Conservation (phyloP, 2,888 invertebrate genomes). For the Strigamia maritima region DNA sequence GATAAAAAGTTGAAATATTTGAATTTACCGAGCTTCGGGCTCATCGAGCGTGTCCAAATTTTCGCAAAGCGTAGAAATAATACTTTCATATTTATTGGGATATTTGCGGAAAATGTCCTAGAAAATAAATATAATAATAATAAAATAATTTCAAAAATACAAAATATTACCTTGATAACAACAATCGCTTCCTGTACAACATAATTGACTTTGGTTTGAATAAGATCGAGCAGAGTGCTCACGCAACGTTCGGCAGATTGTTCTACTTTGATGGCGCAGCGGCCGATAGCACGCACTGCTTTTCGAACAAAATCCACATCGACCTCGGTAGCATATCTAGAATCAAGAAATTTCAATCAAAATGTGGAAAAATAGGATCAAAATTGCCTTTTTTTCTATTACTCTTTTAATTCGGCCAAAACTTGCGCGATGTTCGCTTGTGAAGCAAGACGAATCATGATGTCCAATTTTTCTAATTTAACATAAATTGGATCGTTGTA, state of each 20-base stretch:
- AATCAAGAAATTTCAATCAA: too few species aligned
- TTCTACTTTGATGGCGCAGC: slow-evolving; percentile 98
- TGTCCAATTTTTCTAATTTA: slow-evolving; percentile 96
- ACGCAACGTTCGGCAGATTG: slow-evolving; percentile 98
- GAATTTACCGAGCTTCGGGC: slow-evolving; percentile 74
- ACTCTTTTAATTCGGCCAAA: slow-evolving; percentile 93
- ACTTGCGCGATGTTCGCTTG: slow-evolving; percentile 98
- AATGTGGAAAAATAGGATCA: too few species aligned
- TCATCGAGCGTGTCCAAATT: slow-evolving; percentile 98
- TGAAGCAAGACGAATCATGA: slow-evolving; percentile 97
- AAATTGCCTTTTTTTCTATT: too few species aligned
- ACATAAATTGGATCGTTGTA: slow-evolving; percentile 99
- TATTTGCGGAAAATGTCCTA: slow-evolving; percentile 88
- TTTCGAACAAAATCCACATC: slow-evolving; percentile 99
- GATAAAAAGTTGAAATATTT: background rate
- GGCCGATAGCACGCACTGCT: slow-evolving; percentile 95
- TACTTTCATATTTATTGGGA: slow-evolving; percentile 99
- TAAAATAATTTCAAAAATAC: background rate
- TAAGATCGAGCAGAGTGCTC: slow-evolving; percentile 91
- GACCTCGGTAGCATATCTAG: slow-evolving; percentile 88
- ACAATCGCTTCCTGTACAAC: slow-evolving; percentile 99
- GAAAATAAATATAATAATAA: background rate
- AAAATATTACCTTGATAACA: slow-evolving; percentile 72
- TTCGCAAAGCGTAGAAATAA: slow-evolving; percentile 97
- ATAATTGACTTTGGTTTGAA: slow-evolving; percentile 98